Conservation (phyloP, 2,797 vertebrate genomes). For the Pagetopsis macropterus region DNA sequence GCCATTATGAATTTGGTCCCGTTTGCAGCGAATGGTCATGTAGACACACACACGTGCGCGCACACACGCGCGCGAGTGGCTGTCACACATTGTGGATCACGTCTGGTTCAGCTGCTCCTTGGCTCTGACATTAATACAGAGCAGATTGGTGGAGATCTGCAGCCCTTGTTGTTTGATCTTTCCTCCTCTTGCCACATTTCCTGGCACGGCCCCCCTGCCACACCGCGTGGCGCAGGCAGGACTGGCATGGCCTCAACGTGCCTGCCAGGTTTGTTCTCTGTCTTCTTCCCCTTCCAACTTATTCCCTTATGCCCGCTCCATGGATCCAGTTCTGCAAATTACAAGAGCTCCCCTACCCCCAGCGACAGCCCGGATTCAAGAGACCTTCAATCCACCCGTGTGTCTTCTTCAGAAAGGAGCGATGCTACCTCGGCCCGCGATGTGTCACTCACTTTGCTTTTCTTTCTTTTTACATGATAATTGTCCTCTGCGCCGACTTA, state of each 20-base stretch:
- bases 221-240: slow-evolving; percentile 85
- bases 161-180: slow-evolving; percentile 90
- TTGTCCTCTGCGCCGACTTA: slow-evolving; percentile 66
- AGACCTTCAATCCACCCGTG: slow-evolving; percentile 79
- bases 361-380: slow-evolving; percentile 78
- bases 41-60: slow-evolving; percentile 46
- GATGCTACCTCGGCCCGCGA: slow-evolving; percentile 68
- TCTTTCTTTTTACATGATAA: slow-evolving; percentile 60
- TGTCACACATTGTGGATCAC: slow-evolving; percentile 81
- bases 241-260: slow-evolving; percentile 87
- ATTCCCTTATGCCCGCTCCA: slow-evolving; percentile 82
- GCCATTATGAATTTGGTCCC: slow-evolving; percentile 66
- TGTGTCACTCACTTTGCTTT: slow-evolving; percentile 50
- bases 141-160: slow-evolving; percentile 90
- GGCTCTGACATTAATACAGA: slow-evolving; percentile 87
- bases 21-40: slow-evolving; percentile 71
- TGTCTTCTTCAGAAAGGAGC: slow-evolving; percentile 77
- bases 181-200: slow-evolving; percentile 87
- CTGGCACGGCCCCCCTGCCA: slow-evolving; percentile 86
- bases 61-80: slow-evolving; percentile 45
- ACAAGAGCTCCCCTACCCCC: slow-evolving; percentile 81
- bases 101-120: slow-evolving; percentile 86
- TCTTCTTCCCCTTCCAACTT: slow-evolving; percentile 82
- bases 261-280: slow-evolving; percentile 87
- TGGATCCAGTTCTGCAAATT: slow-evolving; percentile 80